Evolutionary conservation across 1,140 invertebrate species (phyloP), one percentile per base, ranked within the genome.

Genomic region (Diploscapter pachys): DNA sequence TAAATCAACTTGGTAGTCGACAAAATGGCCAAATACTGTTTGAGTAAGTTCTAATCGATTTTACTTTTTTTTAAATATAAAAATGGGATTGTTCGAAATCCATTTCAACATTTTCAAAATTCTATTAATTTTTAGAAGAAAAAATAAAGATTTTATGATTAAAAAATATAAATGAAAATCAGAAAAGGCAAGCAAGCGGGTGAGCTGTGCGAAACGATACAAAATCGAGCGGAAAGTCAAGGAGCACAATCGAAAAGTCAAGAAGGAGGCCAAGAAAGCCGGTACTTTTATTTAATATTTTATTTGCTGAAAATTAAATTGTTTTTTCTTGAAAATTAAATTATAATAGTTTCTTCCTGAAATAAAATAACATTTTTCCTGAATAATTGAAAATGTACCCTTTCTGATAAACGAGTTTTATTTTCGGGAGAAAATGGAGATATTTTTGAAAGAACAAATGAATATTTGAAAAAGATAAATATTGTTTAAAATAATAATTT

Each of bases 221-320:
- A 86, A 86, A 73, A 83, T 86, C 68, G 83, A 85, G 72, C 86
- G 83, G 75, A 86, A 86, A 81, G 86, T 87, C 5, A 80, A 79
- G 71, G 82, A 87, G 57, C 86, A 87, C 76, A 86, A 86, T n/a
- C 82, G 81, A 76, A 87, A 87, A 81, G 61, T 79, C 62, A 85
- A 81, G 65, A 86, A 81, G 79, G 82, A 85, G 61, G 80, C 77
- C 8, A 86, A 85, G 68, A 86, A 84, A 75, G 81, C 50, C 54
- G 70, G 75, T 31, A 31, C 1, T 31, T 31, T 31, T 31, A 31
- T 31, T 31, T 31, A 31, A 31, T 31, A 31, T 31, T 31, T 31
- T 31, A 31, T 31, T 31, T 31, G 31, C 31, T 31, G 31, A 57
- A 31, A 31, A 31, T 31, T n/a, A n/a, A 5, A 54, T 72, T n/a